Evolutionary conservation across 2,888 invertebrate genomes (phyloP).

Genomic region (Deilephila porcellus): DNA sequence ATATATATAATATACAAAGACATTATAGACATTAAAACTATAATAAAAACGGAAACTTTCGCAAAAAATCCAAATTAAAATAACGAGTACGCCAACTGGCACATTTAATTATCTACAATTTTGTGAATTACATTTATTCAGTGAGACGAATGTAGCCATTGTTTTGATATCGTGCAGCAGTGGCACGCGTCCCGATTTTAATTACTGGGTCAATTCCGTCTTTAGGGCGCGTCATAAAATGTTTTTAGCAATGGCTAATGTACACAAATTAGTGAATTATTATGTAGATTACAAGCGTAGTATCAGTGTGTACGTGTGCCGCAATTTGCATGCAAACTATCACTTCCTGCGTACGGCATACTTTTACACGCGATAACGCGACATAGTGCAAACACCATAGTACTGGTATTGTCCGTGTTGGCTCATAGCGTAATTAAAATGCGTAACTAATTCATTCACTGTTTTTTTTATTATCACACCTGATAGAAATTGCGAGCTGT

Average conservation of each 20-base stretch:
- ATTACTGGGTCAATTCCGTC: constrained; percentile 31
- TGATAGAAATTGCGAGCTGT: too few species aligned
- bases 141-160: background rate
- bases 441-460: background rate
- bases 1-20: background rate
- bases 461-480: background rate
- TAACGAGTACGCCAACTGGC: background rate
- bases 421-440: background rate
- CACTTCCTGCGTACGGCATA: constrained; percentile 74
- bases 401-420: constrained; percentile 5
- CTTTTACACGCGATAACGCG: constrained; percentile 65
- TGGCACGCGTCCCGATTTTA: constrained; percentile 16
- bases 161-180: constrained; percentile 14
- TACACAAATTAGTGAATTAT: constrained; percentile 34
- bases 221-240: constrained; percentile 18
- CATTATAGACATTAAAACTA: background rate
- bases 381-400: constrained; percentile 19
- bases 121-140: background rate
- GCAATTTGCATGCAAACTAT: constrained; percentile 68
- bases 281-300: constrained; percentile 42
- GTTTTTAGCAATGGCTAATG: constrained; percentile 23
- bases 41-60: background rate
- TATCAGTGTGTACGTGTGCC: constrained; percentile 48
- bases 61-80: background rate
- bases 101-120: constrained; percentile 6